Base-by-base conservation (phyloP, 2,888 invertebrate species). In the Drosophila lutescens region DNA sequence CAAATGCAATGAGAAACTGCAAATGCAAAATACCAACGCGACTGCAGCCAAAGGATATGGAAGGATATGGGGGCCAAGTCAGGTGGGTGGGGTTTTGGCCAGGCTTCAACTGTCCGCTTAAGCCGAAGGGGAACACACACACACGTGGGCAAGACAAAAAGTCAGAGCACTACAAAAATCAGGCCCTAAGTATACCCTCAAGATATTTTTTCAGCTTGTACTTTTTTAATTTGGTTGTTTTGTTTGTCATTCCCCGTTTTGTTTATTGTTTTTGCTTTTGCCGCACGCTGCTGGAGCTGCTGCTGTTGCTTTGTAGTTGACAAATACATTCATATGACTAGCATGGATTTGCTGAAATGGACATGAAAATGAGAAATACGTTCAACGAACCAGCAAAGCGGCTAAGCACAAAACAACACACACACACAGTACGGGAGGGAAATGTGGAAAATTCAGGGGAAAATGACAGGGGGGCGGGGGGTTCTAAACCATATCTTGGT, bases 331-430 rank as follows among this genome's bases (percentile, higher is more conserved):
- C 79, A 75, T 78, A 83, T 83, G 74, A 74, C 59, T 74, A 46
- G 70, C 62, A 62, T 43, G 73, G 76, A 74, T 74, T 76, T 71
- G 58, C 81, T 67, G 59, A 80, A 84, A 84, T 88, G 83, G 87
- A 84, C 88, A 84, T 67, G 88, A 88, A 86, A 88, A 84, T 86
- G 88, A 84, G 88, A 84, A 88, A 88, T 88, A 85, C 85, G 88
- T 78, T 76, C 88, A 88, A 86, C 85, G 88, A 84, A 88, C 87
- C 85, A 78, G 70, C 70, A 71, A 84, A 84, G 81, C 85, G 69
- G 72, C 84, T 86, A 80, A 80, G 72, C 58, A 61, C 66, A 61
- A 55, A 56, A 43, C 53, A 26, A 43, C 13, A 10, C 47, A 26
- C 15, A 4, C 46, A n/a, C 1, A 15, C 0, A 26, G 5, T 15